Evolutionary conservation across 1,140 invertebrate species (phyloP).

Genomic region (Macrobrachium rosenbergii): DNA sequence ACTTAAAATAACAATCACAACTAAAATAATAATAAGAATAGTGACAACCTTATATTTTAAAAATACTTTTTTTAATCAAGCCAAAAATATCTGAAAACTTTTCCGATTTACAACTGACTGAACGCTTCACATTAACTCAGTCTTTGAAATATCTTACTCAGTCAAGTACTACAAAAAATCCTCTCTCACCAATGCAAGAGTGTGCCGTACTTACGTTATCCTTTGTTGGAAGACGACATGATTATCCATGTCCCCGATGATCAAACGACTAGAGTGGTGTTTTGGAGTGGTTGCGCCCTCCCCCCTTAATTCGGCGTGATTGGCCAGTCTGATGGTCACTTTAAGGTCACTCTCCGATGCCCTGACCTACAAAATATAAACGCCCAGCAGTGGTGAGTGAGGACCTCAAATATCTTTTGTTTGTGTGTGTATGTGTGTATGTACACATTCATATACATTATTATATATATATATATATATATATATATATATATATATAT

Average conservation of each 20-base stretch:
- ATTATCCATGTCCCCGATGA: conserved; percentile 71
- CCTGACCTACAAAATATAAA: conserved; percentile 2
- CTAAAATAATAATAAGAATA: too few species aligned
- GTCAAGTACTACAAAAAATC: too few species aligned
- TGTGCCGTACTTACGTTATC: conserved; percentile 68
- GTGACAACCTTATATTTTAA: too few species aligned
- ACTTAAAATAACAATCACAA: too few species aligned
- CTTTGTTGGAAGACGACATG: conserved; percentile 69
- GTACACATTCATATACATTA: background rate
- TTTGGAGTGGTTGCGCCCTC: conserved; percentile 67
- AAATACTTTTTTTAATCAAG: too few species aligned
- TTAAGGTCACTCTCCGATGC: background rate
- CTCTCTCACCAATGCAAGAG: too few species aligned
- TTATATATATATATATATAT: conserved; percentile 3
- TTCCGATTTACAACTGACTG: too few species aligned
- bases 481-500: conserved; percentile 6
- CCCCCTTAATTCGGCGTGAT: conserved; percentile 67
- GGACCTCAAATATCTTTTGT: background rate
- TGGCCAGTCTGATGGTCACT: conserved; percentile 39
- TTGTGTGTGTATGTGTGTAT: background rate
- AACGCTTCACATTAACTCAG: too few species aligned
- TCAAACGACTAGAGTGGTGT: conserved; percentile 69
- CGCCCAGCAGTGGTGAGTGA: background rate
- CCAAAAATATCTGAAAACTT: too few species aligned
- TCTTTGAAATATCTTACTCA: too few species aligned